Evolutionary conservation across 2,797 vertebrate species (phyloP).

Genomic region (Tachyglossus aculeatus): DNA sequence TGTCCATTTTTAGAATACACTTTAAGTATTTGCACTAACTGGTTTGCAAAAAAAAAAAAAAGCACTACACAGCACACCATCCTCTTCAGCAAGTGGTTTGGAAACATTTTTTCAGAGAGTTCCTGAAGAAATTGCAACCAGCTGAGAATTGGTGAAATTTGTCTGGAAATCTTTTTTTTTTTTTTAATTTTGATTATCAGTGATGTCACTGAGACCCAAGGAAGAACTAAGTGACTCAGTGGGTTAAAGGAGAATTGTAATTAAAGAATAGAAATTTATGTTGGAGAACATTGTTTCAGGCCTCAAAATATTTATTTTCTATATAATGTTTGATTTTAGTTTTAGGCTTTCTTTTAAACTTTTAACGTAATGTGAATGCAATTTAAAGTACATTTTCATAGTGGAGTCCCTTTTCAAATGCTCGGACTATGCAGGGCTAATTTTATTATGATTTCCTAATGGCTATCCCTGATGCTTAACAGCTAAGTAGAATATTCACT

Average conservation of each 20-base stretch:
- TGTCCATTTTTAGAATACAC: constrained; percentile 50
- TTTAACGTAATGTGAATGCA: background rate
- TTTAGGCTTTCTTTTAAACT: background rate
- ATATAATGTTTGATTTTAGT: background rate
- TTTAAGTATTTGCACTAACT: constrained; percentile 57
- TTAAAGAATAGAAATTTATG: background rate
- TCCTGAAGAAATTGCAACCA: constrained; percentile 22
- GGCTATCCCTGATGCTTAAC: background rate
- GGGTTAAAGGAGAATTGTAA: constrained; percentile 1
- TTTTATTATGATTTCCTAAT: constrained; percentile 39
- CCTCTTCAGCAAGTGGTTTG: constrained; percentile 18
- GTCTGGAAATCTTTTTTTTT: constrained; percentile 40
- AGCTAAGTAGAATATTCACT: constrained; percentile 31
- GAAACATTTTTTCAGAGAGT: constrained; percentile 24
- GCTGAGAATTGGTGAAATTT: constrained; percentile 23
- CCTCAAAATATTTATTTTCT: constrained; percentile 8
- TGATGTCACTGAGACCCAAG: background rate
- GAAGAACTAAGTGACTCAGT: background rate
- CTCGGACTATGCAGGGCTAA: background rate
- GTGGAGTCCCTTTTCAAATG: constrained; percentile 13
- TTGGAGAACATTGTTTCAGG: constrained; percentile 3
- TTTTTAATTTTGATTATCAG: constrained; percentile 33
- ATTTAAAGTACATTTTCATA: background rate
- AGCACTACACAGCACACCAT: background rate
- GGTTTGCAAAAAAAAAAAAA: constrained; percentile 37